Base-by-base conservation (phyloP, 2,113 vertebrate genomes). In the Axis porcinus region DNA sequence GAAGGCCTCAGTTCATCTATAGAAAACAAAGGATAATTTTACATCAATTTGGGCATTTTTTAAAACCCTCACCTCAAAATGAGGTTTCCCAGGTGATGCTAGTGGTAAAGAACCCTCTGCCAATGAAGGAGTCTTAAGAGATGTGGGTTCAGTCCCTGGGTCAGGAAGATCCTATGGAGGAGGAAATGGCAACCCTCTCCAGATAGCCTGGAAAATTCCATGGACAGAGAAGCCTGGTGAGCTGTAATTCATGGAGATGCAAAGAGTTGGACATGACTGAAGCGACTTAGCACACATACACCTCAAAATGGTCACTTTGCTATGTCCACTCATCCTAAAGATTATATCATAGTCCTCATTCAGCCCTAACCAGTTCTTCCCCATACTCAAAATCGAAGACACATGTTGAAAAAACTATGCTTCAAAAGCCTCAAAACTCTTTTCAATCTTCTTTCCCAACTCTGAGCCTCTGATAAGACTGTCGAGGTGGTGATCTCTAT, bases 11-110 rank as follows among this genome's bases (percentile, higher is more conserved):
- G 11, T 11, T 70, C 64, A 70, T 21, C n/a, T 70, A 64, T 13
- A 74, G 85, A 91, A 94, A 93, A 45, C 43, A 45, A 67, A 64
- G 36, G 25, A 70, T 74, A 91, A 55, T 28, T 91, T 82, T 83
- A 33, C 7, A 64, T 67, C 15, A 45, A n/a, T 83, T 54, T 87
- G 28, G 83, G 15, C 33, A n/a, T 94, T 78, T 78, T 95, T 58
- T 5, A 30, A 96, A 55, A 17, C 11, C 17, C 30, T 81, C 1
- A 23, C 23, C 30, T 94, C n/a, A 23, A 74, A 74, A 74, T 74
- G 67, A 74, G 36, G n/a, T 74, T 40, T 74, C 67, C 36, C n/a
- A 74, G 19, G 10, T 74, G n/a, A 74, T 40, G n/a, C 5, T 74
- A 40, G 36, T 74, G 67, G 67, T 74, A 40, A 74, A 74, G n/a